These are phyloP conservation scores for Drosophila watanabei DNA, from an alignment of 1,140 invertebrate genomes.

Conservation along the genomic window DNA sequence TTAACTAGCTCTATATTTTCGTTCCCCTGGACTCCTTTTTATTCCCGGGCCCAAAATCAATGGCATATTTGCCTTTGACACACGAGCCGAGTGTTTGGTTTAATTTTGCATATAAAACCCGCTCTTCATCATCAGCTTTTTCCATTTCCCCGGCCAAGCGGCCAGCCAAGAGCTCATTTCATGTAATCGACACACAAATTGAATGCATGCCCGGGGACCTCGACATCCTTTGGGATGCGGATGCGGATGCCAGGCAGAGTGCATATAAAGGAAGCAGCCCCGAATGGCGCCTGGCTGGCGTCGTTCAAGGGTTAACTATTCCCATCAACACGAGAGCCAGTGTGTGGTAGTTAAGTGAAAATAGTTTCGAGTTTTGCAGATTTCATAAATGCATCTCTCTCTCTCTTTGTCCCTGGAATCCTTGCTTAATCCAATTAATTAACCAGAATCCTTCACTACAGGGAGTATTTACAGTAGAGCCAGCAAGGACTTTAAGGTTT, in stretches of 20 bases:
- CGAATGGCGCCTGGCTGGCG: constrained; percentile 41
- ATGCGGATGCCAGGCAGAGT: constrained; percentile 19
- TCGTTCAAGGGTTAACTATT: constrained; percentile 46
- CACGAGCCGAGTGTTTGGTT: constrained; percentile 37
- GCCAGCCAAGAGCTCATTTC: constrained; percentile 48
- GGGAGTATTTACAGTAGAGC: too few species aligned
- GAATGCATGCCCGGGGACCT: constrained; percentile 41
- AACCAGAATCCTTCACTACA: neutral
- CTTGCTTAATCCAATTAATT: constrained; percentile 19
- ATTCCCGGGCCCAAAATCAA: constrained; percentile 40
- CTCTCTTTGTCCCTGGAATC: neutral
- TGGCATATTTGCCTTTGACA: constrained; percentile 40
- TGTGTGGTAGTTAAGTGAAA: constrained; percentile 27
- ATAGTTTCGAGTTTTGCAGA: constrained; percentile 29
- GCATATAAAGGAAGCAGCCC: constrained; percentile 37
- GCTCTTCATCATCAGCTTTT: constrained; percentile 15
- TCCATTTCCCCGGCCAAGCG: constrained; percentile 36
- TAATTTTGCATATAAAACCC: constrained; percentile 62
- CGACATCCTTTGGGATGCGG: constrained; percentile 44
- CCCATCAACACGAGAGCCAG: constrained; percentile 39
- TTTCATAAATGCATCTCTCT: constrained; percentile 15
- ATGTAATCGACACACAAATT: constrained; percentile 59
- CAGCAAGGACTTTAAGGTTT: neutral
- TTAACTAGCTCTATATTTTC: constrained; percentile 9
- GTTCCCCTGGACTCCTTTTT: constrained; percentile 12